Conservation (phyloP, 1,140 invertebrate species). For the Stegodyphus mimosarum region DNA sequence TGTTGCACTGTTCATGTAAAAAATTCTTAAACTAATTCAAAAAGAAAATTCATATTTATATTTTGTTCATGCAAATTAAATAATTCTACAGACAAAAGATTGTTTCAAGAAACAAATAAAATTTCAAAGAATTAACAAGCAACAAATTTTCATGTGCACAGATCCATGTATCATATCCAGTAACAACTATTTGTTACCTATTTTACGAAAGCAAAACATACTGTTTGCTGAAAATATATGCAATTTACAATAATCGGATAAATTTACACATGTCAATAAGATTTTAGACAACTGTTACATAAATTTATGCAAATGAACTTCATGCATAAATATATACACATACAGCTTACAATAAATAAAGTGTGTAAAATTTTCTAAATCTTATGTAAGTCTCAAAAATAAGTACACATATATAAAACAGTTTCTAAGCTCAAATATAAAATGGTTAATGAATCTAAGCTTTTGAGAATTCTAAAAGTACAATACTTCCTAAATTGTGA, state of each 20-base stretch:
- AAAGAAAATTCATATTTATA: neutral
- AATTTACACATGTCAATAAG: neutral
- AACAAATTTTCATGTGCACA: conserved; percentile 16
- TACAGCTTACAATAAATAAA: neutral
- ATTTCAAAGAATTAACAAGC: conserved; percentile 42
- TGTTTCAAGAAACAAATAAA: conserved; percentile 25
- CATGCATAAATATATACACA: conserved; percentile 1
- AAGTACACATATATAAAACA: conserved; percentile 13
- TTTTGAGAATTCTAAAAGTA: no score
- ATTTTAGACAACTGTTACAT: neutral
- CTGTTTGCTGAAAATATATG: neutral
- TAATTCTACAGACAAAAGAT: conserved; percentile 10
- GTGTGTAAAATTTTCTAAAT: conserved; percentile 4
- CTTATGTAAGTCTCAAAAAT: conserved; percentile 5
- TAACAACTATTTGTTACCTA: neutral
- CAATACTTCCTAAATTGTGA: no score
- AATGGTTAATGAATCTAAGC: no score
- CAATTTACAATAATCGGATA: neutral
- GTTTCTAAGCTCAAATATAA: conserved; percentile 25
- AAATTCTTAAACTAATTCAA: neutral
- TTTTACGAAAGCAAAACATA: neutral
- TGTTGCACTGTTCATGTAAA: no score
- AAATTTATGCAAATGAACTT: neutral
- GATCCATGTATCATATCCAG: neutral
- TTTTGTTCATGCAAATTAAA: conserved; percentile 16